Conservation (phyloP, 2,888 invertebrate species). For the Chaetoderma sp. region DNA sequence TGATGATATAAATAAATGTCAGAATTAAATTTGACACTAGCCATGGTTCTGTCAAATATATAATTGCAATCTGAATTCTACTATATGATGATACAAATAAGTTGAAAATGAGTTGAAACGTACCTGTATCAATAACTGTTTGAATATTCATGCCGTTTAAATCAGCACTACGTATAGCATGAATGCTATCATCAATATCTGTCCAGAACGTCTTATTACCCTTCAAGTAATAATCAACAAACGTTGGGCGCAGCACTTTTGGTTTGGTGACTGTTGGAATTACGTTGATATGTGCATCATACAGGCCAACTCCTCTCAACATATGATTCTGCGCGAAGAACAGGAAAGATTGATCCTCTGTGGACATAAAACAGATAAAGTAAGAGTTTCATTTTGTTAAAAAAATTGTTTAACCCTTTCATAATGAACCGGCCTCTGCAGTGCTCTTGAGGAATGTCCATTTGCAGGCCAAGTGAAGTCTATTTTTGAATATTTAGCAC, state of each 20-base stretch:
- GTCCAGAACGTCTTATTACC: conserved; percentile 83
- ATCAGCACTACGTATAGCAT: conserved; percentile 79
- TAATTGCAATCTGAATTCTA: too few species aligned
- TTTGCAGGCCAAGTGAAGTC: too few species aligned
- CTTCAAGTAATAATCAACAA: conserved; percentile 75
- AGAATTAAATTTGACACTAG: too few species aligned
- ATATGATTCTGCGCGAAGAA: conserved; percentile 76
- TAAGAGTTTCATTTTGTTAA: conserved; percentile 14
- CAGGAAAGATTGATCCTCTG: conserved; percentile 83
- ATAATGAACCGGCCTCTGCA: too few species aligned
- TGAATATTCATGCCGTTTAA: conserved; percentile 79
- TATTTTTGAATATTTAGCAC: too few species aligned
- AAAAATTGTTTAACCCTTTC: too few species aligned
- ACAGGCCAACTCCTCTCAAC: conserved; percentile 85
- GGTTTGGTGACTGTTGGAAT: conserved; percentile 85
- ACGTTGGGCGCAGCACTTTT: conserved; percentile 78
- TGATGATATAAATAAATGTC: too few species aligned
- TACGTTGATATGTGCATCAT: conserved; percentile 81
- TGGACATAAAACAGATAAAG: conserved; percentile 49
- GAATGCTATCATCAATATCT: conserved; percentile 76
- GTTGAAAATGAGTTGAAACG: too few species aligned
- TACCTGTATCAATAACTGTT: conserved; percentile 81
- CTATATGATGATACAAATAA: too few species aligned
- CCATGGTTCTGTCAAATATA: too few species aligned
- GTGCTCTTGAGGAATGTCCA: too few species aligned